Evolutionary conservation across 2,888 invertebrate species (phyloP), one percentile per base, ranked within the genome.

Genomic region (Mycogona germanica): DNA sequence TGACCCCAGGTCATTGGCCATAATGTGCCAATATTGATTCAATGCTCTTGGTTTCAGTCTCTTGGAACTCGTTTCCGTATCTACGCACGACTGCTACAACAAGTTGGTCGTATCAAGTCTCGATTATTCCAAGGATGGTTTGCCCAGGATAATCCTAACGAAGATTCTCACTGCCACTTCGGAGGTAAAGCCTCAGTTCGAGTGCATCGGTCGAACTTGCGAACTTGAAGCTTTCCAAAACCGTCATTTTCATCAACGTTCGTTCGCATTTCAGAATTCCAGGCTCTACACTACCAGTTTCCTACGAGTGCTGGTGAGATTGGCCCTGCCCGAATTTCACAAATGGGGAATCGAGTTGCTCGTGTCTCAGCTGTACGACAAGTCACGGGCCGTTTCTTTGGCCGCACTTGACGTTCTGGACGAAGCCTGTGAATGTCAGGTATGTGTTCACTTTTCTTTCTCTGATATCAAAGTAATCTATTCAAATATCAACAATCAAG

Each of bases 81-180:
- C 88, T 3, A 84, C 84, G 64, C 87, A 91, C 68, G 87, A 89
- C 63, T 87, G 88, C 66, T 95, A 95, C 69, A 82, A 93, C 1
- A 97, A 97, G 70, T 74, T 97, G 57, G 87, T 93, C 52, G 80
- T 93, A 57, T 89, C 95, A 4, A 86, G 87, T 60, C 73, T 98
- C 62, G 89, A 95, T 71, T 97, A 95, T 68, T 78, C 81, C 2
- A 73, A 80, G 49, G 82, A 84, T 56, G 82, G 84, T 76, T 26
- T 57, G 26, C 23, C 51, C 14, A 23, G 59, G 29, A 67, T 75
- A 28, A 72, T 78, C 23, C 67, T 78, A 26, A 68, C 71, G 32
- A 73, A 73, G 58, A 75, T 74, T 5, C 65, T 78, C 28, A 72
- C 73, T 1, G 69, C 72, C 14, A 66, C 69, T 17, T 66, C 69